phyloP scores from a whole-genome alignment of 2,888 invertebrate genomes.

The Hydroisotoma schaefferi region DNA sequence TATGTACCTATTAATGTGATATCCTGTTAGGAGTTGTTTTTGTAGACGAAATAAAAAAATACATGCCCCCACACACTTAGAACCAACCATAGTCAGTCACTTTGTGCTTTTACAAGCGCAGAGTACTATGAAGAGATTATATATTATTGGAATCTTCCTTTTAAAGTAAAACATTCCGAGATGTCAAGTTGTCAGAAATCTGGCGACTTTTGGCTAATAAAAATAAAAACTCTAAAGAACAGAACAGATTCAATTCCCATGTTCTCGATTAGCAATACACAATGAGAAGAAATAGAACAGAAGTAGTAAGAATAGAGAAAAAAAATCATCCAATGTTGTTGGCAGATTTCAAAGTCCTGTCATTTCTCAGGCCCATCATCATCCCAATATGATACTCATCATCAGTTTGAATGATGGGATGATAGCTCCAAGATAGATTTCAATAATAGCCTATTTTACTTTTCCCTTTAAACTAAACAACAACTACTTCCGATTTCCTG shows the following conservation, averaged over 20 bases:
- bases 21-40: too few relatives aligned
- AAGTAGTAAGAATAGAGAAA: background rate
- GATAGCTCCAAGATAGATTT: background rate
- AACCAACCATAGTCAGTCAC: too few relatives aligned
- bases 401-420: conserved; percentile 1
- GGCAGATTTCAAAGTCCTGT: background rate
- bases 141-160: background rate
- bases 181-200: conserved; percentile 48
- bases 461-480: background rate
- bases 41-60: too few relatives aligned
- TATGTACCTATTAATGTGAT: too few relatives aligned
- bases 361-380: conserved; percentile 1
- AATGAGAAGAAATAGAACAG: background rate
- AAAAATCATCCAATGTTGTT: background rate
- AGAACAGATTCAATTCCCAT: background rate
- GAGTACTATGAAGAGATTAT: too few relatives aligned
- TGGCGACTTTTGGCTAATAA: conserved; percentile 48
- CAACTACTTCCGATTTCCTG: conserved; percentile 11
- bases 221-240: conserved; percentile 20
- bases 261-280: conserved; percentile 5
- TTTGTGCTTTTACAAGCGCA: too few relatives aligned
- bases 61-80: too few relatives aligned
- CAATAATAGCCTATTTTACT: background rate
- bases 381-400: conserved; percentile 2
- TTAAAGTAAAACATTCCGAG: conserved; percentile 5